Evolutionary conservation across 2,797 vertebrate genomes (phyloP).

Genomic region (Hoplostethus atlanticus): DNA sequence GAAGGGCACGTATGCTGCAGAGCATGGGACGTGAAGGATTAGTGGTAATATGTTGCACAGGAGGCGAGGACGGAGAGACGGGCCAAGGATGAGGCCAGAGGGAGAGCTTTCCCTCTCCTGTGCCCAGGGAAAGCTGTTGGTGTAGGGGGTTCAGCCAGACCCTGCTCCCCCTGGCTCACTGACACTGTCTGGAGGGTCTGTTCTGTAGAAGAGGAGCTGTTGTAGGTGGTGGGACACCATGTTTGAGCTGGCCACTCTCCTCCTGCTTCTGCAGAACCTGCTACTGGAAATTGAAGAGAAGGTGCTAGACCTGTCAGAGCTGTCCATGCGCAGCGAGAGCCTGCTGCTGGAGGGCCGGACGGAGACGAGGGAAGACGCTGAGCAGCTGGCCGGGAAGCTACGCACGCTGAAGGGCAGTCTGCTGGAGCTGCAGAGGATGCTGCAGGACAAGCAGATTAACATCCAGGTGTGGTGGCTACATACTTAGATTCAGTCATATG

Average conservation of each 20-base stretch:
- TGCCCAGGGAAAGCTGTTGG: constrained; percentile 49
- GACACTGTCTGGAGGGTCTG: constrained; percentile 18
- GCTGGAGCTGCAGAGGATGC: constrained; percentile 93
- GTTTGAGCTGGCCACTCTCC: constrained; percentile 87
- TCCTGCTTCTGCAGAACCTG: constrained; percentile 93
- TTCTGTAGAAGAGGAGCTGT: constrained; percentile 13
- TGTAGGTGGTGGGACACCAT: constrained; percentile 56
- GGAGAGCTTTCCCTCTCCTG: constrained; percentile 49
- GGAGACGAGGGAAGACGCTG: constrained; percentile 87
- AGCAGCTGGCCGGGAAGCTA: constrained; percentile 90
- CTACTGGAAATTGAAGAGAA: constrained; percentile 97
- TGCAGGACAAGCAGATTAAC: constrained; percentile 91
- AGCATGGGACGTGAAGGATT: constrained; percentile 78
- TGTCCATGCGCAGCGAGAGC: constrained; percentile 93
- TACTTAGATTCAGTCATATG: not conserved
- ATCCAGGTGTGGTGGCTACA: constrained; percentile 89
- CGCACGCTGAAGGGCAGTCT: constrained; percentile 90
- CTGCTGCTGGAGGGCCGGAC: constrained; percentile 92
- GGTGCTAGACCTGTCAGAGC: constrained; percentile 91
- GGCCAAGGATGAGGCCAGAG: constrained; percentile 71
- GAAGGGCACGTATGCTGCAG: constrained; percentile 44
- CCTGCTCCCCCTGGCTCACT: constrained; percentile 1
- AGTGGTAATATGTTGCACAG: constrained; percentile 65
- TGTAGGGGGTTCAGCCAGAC: constrained; percentile 36
- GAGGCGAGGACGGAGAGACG: constrained; percentile 57